A percentile compares a stretch with the other conserved stretches of the same genome.
Evolutionary conservation across 2,797 vertebrate genomes (phyloP).

Genomic region (Diplodus puntazzo): DNA sequence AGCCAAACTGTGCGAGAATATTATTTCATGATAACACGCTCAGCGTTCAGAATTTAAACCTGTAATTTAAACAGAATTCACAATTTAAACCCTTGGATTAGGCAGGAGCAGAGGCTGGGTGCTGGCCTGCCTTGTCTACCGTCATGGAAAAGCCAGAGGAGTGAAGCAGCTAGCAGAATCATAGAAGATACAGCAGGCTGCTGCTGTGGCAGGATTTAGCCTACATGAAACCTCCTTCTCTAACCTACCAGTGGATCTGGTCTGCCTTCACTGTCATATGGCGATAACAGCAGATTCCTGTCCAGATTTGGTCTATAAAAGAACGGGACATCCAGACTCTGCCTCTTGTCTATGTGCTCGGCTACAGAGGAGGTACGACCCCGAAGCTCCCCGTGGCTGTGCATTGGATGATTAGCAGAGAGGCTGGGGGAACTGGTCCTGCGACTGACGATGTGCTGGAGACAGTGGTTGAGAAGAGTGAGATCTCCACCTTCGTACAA

Average conservation of each 20-base stretch:
- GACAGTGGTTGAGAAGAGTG: slow-evolving; percentile 79
- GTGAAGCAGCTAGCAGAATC: slow-evolving; percentile 48
- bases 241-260: slow-evolving; percentile 78
- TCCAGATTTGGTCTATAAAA: slow-evolving; percentile 49
- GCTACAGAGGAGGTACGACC: slow-evolving; percentile 7
- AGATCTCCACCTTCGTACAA: slow-evolving; percentile 74
- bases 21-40: not conserved
- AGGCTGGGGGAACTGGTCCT: slow-evolving; percentile 80
- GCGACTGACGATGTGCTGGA: slow-evolving; percentile 80
- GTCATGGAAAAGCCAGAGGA: slow-evolving; percentile 28
- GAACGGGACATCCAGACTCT: slow-evolving; percentile 53
- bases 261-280: slow-evolving; percentile 59
- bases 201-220: slow-evolving; percentile 30
- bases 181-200: slow-evolving; percentile 34
- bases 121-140: slow-evolving; percentile 13
- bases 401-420: slow-evolving; percentile 35
- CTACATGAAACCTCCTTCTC: slow-evolving; percentile 47
- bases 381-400: slow-evolving; percentile 27
- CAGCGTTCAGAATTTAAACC: not conserved
- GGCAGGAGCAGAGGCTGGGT: slow-evolving; percentile 39
- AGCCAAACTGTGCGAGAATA: slow-evolving; percentile 7
- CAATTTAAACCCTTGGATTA: slow-evolving; percentile 34
- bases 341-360: slow-evolving; percentile 53
- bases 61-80: not conserved
- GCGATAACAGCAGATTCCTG: slow-evolving; percentile 48